A percentile compares a stretch with the other conserved stretches of the same genome.
Evolutionary conservation across 2,888 invertebrate genomes (phyloP).

Genomic region (Listrodromus nycthemerus): DNA sequence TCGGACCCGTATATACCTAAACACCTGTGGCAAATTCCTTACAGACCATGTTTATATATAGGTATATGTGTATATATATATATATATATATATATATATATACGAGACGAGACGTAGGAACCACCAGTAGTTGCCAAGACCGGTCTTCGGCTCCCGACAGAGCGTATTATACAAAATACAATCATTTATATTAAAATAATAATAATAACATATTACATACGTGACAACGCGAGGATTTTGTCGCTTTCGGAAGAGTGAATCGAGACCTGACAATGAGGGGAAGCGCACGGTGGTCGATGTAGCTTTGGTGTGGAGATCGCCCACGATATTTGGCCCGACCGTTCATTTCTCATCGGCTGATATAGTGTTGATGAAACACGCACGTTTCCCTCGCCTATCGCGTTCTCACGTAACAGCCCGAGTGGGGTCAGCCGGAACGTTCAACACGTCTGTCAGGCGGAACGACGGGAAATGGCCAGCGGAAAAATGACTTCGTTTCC

Average conservation of each 20-base stretch:
- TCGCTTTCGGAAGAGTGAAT: not conserved
- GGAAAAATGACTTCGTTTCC: conserved; percentile 45
- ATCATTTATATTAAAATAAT: not conserved
- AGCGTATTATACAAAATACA: not conserved
- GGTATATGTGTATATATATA: not conserved
- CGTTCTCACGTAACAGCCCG: not conserved
- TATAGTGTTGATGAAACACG: not conserved
- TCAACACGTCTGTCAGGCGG: not conserved
- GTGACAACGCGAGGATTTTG: not conserved
- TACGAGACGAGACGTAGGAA: too few relatives aligned
- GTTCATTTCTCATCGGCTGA: conserved; percentile 13
- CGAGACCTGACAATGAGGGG: not conserved
- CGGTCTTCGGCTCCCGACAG: too few relatives aligned
- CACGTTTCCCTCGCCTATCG: conserved; percentile 6
- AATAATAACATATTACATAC: not conserved
- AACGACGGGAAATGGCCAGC: not conserved
- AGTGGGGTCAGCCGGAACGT: not conserved
- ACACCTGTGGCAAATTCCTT: not conserved
- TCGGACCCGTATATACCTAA: not conserved
- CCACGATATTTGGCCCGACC: not conserved
- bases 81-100: too few relatives aligned
- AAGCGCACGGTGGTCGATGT: not conserved
- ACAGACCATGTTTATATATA: not conserved
- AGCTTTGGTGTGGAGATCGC: not conserved
- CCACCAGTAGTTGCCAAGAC: too few relatives aligned